Evolutionary conservation across 2,797 vertebrate species (phyloP).

Genomic region (Acropternis orthonyx): DNA sequence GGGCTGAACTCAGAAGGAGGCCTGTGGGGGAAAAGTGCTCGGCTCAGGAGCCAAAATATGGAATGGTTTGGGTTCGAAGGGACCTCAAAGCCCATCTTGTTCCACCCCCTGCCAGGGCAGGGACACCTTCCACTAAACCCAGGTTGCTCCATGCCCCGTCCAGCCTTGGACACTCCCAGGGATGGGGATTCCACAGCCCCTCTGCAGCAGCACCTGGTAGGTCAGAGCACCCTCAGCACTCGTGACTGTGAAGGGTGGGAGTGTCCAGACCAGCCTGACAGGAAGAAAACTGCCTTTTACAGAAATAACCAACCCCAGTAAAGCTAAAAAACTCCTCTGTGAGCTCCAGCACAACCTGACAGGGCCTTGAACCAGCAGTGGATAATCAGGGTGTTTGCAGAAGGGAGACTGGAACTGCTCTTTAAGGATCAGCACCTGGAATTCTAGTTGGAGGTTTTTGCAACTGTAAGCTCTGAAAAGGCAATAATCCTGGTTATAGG

Average conservation of each 20-base stretch:
- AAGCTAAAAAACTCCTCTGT: background rate
- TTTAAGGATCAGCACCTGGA: constrained; percentile 26
- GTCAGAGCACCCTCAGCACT: background rate
- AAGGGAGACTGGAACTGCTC: background rate
- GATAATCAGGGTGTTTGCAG: background rate
- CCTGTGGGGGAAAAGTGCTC: background rate
- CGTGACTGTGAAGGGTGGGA: background rate
- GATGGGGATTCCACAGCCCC: background rate
- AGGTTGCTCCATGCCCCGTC: background rate
- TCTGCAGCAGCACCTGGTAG: background rate
- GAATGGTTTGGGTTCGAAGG: background rate
- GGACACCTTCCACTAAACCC: background rate
- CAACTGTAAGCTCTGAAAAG: background rate
- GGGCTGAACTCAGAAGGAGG: background rate
- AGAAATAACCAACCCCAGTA: background rate
- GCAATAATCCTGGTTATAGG: constrained; percentile 23
- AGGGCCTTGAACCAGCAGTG: background rate
- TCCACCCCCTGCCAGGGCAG: background rate
- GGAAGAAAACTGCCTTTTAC: background rate
- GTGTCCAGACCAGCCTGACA: background rate
- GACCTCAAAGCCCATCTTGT: background rate
- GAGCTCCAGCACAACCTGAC: background rate
- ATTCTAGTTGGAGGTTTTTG: background rate
- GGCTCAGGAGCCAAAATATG: background rate
- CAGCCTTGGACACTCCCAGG: background rate